Conservation (phyloP, 2,113 vertebrate species). For the Brienomyrus brachyistius region DNA sequence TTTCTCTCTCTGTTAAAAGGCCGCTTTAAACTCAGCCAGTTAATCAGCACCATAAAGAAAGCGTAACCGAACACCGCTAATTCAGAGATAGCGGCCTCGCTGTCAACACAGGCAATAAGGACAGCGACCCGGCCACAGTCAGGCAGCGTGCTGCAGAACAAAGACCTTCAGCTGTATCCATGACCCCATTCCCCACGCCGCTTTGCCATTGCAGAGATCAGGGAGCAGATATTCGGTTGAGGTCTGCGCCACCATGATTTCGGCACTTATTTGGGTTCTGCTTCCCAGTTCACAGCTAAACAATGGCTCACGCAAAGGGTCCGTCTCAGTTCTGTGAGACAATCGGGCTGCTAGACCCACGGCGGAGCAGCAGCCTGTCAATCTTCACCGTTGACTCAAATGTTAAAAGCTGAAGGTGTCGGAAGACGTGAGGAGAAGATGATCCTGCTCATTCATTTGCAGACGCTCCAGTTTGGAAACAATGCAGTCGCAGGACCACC, state of each 20-base stretch:
- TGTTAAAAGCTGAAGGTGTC: conserved; percentile 58
- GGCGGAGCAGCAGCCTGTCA: background rate
- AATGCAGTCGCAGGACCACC: conserved; percentile 67
- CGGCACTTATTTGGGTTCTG: background rate
- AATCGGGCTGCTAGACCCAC: conserved; percentile 16
- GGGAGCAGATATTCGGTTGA: background rate
- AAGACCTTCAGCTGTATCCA: background rate
- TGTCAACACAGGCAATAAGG: background rate
- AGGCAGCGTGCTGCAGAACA: background rate
- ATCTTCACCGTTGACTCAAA: background rate
- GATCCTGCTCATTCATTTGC: conserved; percentile 80
- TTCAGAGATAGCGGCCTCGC: background rate
- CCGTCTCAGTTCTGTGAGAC: conserved; percentile 7
- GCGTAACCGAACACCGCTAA: background rate
- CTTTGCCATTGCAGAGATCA: background rate
- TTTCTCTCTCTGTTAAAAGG: background rate
- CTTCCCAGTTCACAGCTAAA: conserved; percentile 6
- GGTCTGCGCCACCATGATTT: background rate
- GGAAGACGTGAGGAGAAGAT: conserved; percentile 68
- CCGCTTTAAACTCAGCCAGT: background rate
- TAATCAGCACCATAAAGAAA: background rate
- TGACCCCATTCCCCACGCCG: background rate
- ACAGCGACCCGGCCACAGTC: background rate
- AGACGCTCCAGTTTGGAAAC: conserved; percentile 63
- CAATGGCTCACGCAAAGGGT: background rate